A percentile compares a stretch with the other conserved stretches of the same genome.
These are phyloP conservation scores for Drosophila robusta DNA, from an alignment of 2,888 invertebrate genomes.

Conservation along the genomic window DNA sequence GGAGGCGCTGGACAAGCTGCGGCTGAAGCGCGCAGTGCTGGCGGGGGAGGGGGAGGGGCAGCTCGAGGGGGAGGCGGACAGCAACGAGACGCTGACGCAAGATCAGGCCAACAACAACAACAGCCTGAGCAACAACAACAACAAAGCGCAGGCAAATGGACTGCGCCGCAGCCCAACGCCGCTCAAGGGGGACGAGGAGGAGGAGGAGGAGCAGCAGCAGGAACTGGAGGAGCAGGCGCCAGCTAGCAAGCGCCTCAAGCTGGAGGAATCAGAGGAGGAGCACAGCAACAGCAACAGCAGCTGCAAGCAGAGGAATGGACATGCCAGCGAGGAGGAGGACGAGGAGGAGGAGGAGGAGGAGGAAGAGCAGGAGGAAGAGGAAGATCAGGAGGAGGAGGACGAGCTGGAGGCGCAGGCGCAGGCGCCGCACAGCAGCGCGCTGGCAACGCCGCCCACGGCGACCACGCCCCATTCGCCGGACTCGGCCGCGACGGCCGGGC, in stretches of 20 bases:
- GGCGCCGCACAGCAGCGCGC: conserved; percentile 74
- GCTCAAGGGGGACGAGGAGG: conserved; percentile 18
- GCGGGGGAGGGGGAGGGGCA: conserved; percentile 34
- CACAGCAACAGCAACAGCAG: conserved; percentile 7
- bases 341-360: conserved; percentile 29
- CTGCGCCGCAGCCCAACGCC: conserved; percentile 51
- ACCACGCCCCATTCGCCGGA: conserved; percentile 82
- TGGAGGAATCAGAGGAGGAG: conserved; percentile 15
- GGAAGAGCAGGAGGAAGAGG: conserved; percentile 47
- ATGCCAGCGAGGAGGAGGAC: conserved; percentile 33
- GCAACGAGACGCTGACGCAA: conserved; percentile 58
- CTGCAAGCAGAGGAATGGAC: conserved; percentile 22
- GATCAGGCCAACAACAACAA: conserved; percentile 62
- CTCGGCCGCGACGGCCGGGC: conserved; percentile 82
- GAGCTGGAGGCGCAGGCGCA: conserved; percentile 49
- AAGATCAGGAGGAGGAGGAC: conserved; percentile 34
- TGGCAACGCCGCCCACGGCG: conserved; percentile 75
- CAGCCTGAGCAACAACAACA: conserved; percentile 9
- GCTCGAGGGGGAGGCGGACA: conserved; percentile 43
- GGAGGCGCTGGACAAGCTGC: conserved; percentile 62
- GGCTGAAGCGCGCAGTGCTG: conserved; percentile 64
- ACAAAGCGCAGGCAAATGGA: conserved; percentile 36
- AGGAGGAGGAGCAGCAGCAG: conserved; percentile 12
- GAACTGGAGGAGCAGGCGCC: conserved; percentile 22
- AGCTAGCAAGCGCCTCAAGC: conserved; percentile 36